Conservation (phyloP, 2,888 invertebrate genomes). For the Panzeria rudis region DNA sequence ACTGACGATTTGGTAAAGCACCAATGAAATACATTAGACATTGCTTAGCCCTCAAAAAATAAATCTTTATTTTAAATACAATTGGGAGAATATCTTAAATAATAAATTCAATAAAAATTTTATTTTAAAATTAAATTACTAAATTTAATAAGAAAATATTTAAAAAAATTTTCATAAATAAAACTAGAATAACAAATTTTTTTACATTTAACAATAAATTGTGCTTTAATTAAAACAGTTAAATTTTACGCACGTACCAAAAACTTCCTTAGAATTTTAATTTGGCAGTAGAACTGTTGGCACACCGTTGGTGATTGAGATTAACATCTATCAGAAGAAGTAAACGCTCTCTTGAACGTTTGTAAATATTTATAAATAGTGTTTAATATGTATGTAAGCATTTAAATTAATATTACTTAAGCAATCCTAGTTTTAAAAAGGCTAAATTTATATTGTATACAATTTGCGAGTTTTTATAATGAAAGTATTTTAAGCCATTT, state of each 20-base stretch:
- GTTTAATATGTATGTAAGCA: neutral
- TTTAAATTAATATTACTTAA: no score
- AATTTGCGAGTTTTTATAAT: neutral
- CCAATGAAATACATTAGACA: no score
- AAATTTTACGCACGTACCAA: conserved; percentile 33
- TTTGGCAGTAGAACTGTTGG: neutral
- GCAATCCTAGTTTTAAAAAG: no score
- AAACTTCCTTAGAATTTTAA: conserved; percentile 16
- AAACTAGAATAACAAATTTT: neutral
- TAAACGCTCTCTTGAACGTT: neutral
- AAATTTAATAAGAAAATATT: no score
- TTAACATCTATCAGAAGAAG: neutral
- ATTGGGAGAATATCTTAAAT: no score
- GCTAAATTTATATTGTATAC: neutral
- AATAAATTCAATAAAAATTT: no score
- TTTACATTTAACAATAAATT: conserved; percentile 12
- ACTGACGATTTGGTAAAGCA: no score
- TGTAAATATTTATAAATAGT: neutral
- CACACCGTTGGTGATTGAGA: neutral
- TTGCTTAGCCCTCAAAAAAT: no score
- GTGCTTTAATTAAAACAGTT: neutral
- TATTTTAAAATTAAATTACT: no score
- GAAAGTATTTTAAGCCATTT: neutral
- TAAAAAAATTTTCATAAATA: neutral
- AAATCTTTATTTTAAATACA: no score